These are phyloP conservation scores for Xenops minutus DNA, from an alignment of 2,797 vertebrate genomes.

Conservation along the genomic window DNA sequence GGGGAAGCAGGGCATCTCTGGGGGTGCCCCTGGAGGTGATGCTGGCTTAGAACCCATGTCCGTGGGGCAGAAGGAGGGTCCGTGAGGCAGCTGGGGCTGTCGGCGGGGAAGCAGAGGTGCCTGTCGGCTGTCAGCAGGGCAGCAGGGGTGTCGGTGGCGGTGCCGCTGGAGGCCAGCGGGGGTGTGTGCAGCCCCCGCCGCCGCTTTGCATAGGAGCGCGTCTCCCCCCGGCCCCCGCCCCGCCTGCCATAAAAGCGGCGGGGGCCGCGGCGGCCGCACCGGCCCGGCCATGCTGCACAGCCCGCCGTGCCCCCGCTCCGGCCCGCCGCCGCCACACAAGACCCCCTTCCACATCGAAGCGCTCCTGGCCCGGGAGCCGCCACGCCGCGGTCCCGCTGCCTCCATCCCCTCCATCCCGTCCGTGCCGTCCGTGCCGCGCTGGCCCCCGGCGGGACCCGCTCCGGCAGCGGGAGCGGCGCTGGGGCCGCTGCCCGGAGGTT, in stretches of 20 bases:
- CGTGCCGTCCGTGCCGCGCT: background rate
- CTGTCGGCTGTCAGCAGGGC: background rate
- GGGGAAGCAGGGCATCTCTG: background rate
- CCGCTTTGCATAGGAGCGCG: background rate
- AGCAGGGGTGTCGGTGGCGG: background rate
- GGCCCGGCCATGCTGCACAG: background rate
- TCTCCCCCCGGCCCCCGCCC: background rate
- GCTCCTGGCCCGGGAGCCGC: slow-evolving; percentile 80
- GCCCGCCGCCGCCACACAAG: background rate
- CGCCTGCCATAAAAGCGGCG: background rate
- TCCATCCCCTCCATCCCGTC: background rate
- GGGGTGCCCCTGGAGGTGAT: background rate
- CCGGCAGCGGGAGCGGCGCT: background rate
- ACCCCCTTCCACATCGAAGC: slow-evolving; percentile 87
- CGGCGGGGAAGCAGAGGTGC: background rate
- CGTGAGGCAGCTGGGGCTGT: too few species aligned
- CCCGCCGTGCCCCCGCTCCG: background rate
- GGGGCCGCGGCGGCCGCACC: background rate
- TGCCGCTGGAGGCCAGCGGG: background rate
- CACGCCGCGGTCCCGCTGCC: background rate
- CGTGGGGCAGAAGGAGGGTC: background rate
- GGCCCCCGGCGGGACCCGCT: background rate
- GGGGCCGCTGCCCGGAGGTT: background rate
- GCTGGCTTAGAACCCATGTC: background rate
- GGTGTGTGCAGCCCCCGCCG: background rate